These are phyloP conservation scores for Hyperoplus immaculatus DNA, from an alignment of 2,797 vertebrate species.

Conservation along the genomic window DNA sequence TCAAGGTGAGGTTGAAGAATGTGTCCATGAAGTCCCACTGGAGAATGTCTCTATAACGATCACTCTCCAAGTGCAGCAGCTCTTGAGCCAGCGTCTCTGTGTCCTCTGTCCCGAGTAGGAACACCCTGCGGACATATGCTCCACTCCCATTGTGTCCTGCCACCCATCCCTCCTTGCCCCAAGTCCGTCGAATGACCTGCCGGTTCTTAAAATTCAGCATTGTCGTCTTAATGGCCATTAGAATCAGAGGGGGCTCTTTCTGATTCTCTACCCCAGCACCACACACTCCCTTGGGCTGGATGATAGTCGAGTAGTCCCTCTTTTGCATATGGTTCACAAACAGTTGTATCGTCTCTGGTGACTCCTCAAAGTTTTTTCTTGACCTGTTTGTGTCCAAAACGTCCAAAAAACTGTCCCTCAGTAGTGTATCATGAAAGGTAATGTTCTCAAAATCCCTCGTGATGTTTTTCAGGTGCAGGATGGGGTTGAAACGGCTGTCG, in stretches of 20 bases:
- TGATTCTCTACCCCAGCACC: slow-evolving; percentile 43
- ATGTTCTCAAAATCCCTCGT: accelerated
- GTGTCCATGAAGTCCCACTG: slow-evolving; percentile 86
- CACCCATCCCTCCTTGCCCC: slow-evolving; percentile 79
- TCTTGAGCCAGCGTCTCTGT: slow-evolving; percentile 15
- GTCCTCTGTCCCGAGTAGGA: slow-evolving; percentile 80
- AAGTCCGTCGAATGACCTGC: slow-evolving; percentile 82
- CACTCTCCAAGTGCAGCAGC: slow-evolving; percentile 56
- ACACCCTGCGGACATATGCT: slow-evolving; percentile 79
- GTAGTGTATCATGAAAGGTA: background rate
- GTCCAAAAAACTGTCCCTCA: slow-evolving; percentile 30
- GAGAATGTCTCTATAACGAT: slow-evolving; percentile 78
- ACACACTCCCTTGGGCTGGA: slow-evolving; percentile 71
- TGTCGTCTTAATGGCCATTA: slow-evolving; percentile 84
- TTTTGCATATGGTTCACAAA: slow-evolving; percentile 78
- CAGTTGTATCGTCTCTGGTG: slow-evolving; percentile 62
- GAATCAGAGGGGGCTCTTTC: slow-evolving; percentile 66
- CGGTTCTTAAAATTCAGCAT: slow-evolving; percentile 75
- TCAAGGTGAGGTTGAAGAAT: slow-evolving; percentile 87
- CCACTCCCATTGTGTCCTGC: slow-evolving; percentile 45
- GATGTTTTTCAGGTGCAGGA: slow-evolving; percentile 43
- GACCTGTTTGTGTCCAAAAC: background rate
- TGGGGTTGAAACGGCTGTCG: slow-evolving; percentile 76
- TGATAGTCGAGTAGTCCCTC: slow-evolving; percentile 75
- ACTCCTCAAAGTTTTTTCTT: slow-evolving; percentile 3